Base-by-base conservation (phyloP, 2,888 invertebrate species). In the Athripsodes cinereus region DNA sequence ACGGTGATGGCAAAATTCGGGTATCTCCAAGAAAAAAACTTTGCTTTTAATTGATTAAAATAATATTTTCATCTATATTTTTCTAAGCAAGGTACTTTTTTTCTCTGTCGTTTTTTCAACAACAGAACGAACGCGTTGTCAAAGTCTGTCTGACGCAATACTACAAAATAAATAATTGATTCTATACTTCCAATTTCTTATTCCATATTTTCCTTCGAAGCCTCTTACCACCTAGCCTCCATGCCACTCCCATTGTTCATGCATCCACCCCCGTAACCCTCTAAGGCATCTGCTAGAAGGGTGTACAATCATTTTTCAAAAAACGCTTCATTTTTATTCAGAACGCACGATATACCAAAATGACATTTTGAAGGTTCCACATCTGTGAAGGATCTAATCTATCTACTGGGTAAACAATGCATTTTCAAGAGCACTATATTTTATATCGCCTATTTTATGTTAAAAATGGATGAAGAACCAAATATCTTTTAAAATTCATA, bases 241-340 rank as follows among this genome's bases (percentile, higher is more conserved):
- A 2, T 26, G 26, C 19, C 16, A 22, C 20, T 13, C 48, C n/a
- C 26, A 8, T 22, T 50, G 20, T 50, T 47, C 21, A 47, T 34
- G 52, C 18, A 52, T 34, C 52, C 19, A 22, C 18, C 19, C 48
- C n/a, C 11, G 10, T 22, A 16, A 19, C 22, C 22, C 48, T 40
- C 16, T 2, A 16, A 16, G 58, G 52, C 51, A 51, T 50, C 55
- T 56, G 58, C 53, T 55, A 48, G 46, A 11, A 51, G 44, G 55
- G 57, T 34, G 60, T 55, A 53, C 21, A 56, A 59, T 63, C 59
- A 63, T 63, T 63, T 63, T 63, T 63, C 63, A 63, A 53, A 50
- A 53, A 60, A 53, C 35, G 60, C 57, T 61, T 63, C 63, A 63
- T 63, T 63, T 63, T 63, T 63, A 63, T 63, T 63, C 63, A 63